Conservation (phyloP, 2,113 vertebrate species). For the Rattus norvegicus region DNA sequence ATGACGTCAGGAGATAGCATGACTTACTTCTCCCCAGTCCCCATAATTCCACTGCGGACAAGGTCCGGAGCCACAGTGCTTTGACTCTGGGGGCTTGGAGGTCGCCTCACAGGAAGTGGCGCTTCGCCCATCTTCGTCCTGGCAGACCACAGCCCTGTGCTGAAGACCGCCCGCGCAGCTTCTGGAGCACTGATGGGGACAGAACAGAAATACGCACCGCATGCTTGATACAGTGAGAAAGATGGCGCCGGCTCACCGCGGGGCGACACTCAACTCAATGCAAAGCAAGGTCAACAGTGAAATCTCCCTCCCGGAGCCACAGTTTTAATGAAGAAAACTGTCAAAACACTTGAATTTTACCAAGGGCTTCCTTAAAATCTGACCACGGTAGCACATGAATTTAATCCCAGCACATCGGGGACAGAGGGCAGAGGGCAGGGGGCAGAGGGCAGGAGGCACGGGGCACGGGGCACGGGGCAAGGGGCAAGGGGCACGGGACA, state of each 20-base stretch:
- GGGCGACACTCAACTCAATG: neutral
- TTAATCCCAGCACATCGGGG: neutral
- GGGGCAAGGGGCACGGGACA: neutral
- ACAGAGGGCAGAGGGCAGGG: neutral
- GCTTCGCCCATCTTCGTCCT: constrained; percentile 93
- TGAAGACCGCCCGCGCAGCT: constrained; percentile 95
- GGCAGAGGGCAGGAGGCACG: neutral
- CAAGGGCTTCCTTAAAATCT: neutral
- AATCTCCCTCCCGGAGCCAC: neutral
- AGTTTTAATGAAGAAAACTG: neutral
- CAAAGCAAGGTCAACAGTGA: neutral
- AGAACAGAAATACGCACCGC: neutral
- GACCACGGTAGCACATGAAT: neutral
- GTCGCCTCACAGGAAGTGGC: constrained; percentile 90
- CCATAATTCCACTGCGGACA: constrained; percentile 97
- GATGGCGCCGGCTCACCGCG: fast-evolving
- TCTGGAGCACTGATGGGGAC: constrained; percentile 92
- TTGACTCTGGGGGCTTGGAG: constrained; percentile 92
- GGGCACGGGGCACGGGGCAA: neutral
- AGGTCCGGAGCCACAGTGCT: constrained; percentile 93
- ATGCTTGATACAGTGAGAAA: fast-evolving
- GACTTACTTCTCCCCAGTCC: constrained; percentile 96
- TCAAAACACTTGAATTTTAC: neutral
- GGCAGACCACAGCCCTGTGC: constrained; percentile 95
- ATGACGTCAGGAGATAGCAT: neutral